Conservation (phyloP, 1,140 invertebrate species). For the Meloidogyne chitwoodi region DNA sequence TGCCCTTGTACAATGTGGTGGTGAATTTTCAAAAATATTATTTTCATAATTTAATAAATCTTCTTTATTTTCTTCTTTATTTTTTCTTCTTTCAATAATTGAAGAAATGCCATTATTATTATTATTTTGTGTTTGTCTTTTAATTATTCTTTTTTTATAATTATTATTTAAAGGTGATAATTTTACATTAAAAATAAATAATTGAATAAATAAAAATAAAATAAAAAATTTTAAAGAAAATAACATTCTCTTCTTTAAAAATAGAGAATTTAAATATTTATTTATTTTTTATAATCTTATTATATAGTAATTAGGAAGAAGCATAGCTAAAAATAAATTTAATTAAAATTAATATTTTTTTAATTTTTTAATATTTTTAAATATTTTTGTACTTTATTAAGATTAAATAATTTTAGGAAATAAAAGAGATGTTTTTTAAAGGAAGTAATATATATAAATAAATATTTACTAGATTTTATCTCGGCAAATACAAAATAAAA, state of each 20-base stretch:
- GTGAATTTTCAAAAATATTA: neutral
- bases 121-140: neutral
- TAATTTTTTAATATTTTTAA: too few relatives aligned
- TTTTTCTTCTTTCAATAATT: neutral
- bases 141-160: neutral
- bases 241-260: neutral
- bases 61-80: neutral
- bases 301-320: neutral
- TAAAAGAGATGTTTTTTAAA: neutral
- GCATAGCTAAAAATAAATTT: neutral
- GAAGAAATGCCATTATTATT: neutral
- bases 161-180: neutral
- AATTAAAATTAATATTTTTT: too few relatives aligned
- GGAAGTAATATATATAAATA: neutral
- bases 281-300: neutral
- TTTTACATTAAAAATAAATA: neutral
- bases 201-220: neutral
- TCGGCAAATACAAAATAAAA: neutral
- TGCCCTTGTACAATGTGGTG: conserved; percentile 42
- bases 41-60: neutral
- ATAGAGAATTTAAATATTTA: neutral
- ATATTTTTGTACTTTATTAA: neutral
- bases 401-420: neutral
- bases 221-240: neutral
- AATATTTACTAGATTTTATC: neutral